Evolutionary conservation across 1,140 invertebrate genomes (phyloP), one percentile per base, ranked within the genome.

Genomic region (Drosophila ambigua): DNA sequence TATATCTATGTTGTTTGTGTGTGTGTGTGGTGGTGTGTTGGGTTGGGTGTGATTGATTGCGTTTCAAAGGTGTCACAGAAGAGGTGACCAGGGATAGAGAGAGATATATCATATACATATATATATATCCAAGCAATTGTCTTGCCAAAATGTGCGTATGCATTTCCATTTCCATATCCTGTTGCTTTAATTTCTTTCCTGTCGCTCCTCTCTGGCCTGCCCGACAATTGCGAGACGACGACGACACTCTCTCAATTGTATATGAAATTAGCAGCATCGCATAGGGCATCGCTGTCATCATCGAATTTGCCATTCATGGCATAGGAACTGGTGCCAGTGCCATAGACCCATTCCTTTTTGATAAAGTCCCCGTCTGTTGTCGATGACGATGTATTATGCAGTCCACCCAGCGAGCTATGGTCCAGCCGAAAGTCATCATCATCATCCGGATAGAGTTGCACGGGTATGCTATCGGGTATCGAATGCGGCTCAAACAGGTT

Each of bases 301-400:
- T 91, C 90, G 43, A 91, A 91, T 48, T 91, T 91, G 6, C 87
- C 88, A 43, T 90, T 91, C 85, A 91, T 91, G 44, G 90, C 84
- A 66, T 91, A 91, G 67, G 74, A 90, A 79, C 78, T 90, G 48
- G 87, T 76, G 58, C 85, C 84, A 26, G 69, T 71, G 48, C 90
- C 90, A 57, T 91, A 91, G 16, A 84, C 90, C 90, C 90, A 91
- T 78, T 91, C 90, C 75, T 91, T 91, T 24, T 91, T 91, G 7
- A 91, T 91, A 35, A 90, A 91, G 52, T 91, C 90, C 15, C 90
- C 90, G 54, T 91, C 90, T 9, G 82, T 91, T 8, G 90, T 91
- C 24, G 90, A 90, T 2, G 90, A 91, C 8, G 84, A 89, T 0
- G 88, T 91, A 13, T 88, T 90, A 20, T 90, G 88, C 8, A 91